These are phyloP conservation scores for Cataglyphis hispanica DNA, from an alignment of 1,140 invertebrate genomes.

Conservation along the genomic window DNA sequence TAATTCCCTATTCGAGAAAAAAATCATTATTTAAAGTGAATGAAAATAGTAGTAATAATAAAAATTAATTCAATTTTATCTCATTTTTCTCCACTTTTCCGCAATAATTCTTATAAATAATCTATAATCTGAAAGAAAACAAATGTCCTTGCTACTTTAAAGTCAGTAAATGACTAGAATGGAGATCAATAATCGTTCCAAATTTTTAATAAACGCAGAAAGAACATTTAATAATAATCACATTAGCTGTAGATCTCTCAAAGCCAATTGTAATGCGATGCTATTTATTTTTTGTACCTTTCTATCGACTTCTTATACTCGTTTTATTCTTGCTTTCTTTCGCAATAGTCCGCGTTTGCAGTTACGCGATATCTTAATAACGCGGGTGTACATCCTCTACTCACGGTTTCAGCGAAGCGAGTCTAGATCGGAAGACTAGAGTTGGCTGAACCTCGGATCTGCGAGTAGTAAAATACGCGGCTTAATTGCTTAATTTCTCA, in stretches of 20 bases:
- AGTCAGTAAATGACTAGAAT: background rate
- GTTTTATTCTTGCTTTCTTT: background rate
- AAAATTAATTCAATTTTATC: conserved; percentile 11
- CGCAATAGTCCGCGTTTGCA: background rate
- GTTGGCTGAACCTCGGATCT: conserved; percentile 76
- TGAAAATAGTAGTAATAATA: background rate
- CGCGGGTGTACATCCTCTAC: conserved; percentile 31
- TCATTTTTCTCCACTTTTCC: background rate
- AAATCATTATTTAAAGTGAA: background rate
- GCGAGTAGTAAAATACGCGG: conserved; percentile 80
- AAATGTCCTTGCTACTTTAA: background rate
- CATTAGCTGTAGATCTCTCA: background rate
- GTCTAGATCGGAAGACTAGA: conserved; percentile 74
- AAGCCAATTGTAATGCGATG: background rate
- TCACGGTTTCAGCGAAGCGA: conserved; percentile 66
- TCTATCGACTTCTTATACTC: background rate
- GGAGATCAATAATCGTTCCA: conserved; percentile 10
- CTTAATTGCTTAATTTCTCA: conserved; percentile 86
- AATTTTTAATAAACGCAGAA: background rate
- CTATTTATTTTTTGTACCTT: background rate
- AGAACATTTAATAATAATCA: background rate
- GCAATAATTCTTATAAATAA: background rate
- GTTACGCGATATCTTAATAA: conserved; percentile 70
- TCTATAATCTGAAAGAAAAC: background rate
- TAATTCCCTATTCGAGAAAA: conserved; percentile 13